Percentiles rank a stretch among this genome's conserved stretches.
phyloP scores from a whole-genome alignment of 2,113 vertebrate species.

The Oryzias javanicus region DNA sequence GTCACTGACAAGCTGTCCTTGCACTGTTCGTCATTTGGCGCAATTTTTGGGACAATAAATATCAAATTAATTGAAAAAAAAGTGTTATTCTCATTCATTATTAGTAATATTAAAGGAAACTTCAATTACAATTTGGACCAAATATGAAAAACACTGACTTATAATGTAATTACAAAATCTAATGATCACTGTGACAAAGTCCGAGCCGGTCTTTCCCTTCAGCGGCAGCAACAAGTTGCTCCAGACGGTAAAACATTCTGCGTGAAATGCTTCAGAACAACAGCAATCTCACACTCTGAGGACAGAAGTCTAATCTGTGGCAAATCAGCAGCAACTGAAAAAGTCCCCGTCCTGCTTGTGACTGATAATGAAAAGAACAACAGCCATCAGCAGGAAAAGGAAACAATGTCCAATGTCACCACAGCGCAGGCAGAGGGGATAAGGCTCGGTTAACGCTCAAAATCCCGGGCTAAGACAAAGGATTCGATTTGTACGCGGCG shows the following conservation, averaged over 20 bases:
- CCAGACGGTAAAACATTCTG: background rate
- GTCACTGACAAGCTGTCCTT: too few species aligned
- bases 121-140: too few species aligned
- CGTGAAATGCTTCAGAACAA: slow-evolving; percentile 29
- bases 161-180: too few species aligned
- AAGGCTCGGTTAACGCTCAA: slow-evolving; percentile 26
- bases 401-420: slow-evolving; percentile 62
- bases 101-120: too few species aligned
- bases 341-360: slow-evolving; percentile 51
- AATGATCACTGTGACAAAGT: too few species aligned
- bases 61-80: too few species aligned
- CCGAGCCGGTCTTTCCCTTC: too few species aligned
- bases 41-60: too few species aligned
- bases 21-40: too few species aligned
- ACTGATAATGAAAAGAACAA: slow-evolving; percentile 68
- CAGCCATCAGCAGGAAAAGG: slow-evolving; percentile 65
- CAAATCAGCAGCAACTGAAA: slow-evolving; percentile 75
- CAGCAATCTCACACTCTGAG: slow-evolving; percentile 39
- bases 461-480: slow-evolving; percentile 51
- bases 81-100: too few species aligned
- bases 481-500: slow-evolving; percentile 26
- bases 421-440: slow-evolving; percentile 27
- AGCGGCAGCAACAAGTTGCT: too few species aligned
- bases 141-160: too few species aligned
- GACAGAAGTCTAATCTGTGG: slow-evolving; percentile 59